These are phyloP conservation scores for Anniella stebbinsi DNA, from an alignment of 2,797 vertebrate species.

Conservation along the genomic window DNA sequence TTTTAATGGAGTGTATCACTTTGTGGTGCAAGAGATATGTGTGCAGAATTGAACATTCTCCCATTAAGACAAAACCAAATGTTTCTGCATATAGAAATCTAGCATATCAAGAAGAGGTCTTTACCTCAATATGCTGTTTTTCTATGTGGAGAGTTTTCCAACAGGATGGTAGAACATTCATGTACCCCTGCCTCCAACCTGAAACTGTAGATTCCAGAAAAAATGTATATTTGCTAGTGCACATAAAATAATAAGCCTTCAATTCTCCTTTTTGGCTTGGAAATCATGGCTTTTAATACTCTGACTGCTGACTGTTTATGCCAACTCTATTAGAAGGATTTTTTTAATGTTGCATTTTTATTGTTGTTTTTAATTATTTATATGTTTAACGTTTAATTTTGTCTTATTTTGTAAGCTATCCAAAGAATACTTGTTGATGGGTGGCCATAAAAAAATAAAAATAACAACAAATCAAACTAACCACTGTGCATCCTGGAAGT, in stretches of 20 bases:
- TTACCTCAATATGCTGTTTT: not conserved
- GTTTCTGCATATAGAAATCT: not conserved
- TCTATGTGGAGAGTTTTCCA: not conserved
- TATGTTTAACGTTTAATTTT: too few relatives aligned
- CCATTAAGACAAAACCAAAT: not conserved
- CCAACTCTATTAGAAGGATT: too few relatives aligned
- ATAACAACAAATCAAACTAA: too few relatives aligned
- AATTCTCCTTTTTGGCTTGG: not conserved
- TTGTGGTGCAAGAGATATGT: not conserved
- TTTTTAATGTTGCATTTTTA: too few relatives aligned
- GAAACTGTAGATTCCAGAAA: not conserved
- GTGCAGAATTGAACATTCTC: not conserved
- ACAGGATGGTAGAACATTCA: not conserved
- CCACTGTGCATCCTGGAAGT: not conserved
- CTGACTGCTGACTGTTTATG: too few relatives aligned
- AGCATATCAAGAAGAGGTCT: not conserved
- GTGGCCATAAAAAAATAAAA: too few relatives aligned
- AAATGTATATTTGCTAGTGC: too few relatives aligned
- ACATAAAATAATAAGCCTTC: not conserved
- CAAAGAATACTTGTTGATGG: too few relatives aligned
- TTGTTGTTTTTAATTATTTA: too few relatives aligned
- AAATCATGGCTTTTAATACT: too few relatives aligned
- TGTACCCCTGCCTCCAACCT: not conserved
- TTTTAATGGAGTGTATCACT: not conserved
- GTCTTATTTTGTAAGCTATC: too few relatives aligned